A percentile compares a stretch with the other conserved stretches of the same genome.
phyloP scores from a whole-genome alignment of 2,797 vertebrate species.

The Lophotriccus pileatus region DNA sequence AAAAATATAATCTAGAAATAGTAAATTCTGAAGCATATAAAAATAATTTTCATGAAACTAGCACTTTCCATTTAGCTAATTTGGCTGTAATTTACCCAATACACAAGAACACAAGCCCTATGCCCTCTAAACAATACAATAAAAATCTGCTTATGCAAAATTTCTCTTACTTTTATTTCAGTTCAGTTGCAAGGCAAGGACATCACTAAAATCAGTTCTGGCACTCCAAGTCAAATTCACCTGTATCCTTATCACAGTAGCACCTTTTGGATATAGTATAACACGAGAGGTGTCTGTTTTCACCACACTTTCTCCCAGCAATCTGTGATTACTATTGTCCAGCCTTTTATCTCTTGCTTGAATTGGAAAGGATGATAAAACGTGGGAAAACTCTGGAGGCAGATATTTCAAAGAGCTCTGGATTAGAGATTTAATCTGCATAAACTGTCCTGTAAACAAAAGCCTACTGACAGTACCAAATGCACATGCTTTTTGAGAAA shows the following conservation, averaged over 20 bases:
- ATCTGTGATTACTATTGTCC: background rate
- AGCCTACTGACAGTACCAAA: conserved; percentile 6
- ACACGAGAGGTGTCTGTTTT: background rate
- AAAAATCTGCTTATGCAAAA: background rate
- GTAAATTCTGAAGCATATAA: background rate
- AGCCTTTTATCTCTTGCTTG: conserved; percentile 3
- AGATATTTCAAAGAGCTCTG: background rate
- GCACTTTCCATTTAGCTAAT: background rate
- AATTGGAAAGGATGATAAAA: conserved; percentile 15
- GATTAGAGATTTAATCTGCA: background rate
- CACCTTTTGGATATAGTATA: background rate
- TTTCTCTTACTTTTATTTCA: background rate
- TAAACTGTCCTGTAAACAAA: conserved; percentile 24
- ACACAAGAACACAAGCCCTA: background rate
- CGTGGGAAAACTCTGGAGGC: background rate
- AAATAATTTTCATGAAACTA: background rate
- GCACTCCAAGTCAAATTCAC: background rate
- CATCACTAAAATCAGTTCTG: background rate
- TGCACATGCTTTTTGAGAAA: conserved; percentile 11
- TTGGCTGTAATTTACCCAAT: background rate
- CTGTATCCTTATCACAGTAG: background rate
- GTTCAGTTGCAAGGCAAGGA: background rate
- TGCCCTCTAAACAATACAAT: background rate
- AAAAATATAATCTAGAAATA: background rate
- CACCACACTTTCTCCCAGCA: background rate